phyloP scores from a whole-genome alignment of 1,140 invertebrate genomes.

The Gryllus bimaculatus region DNA sequence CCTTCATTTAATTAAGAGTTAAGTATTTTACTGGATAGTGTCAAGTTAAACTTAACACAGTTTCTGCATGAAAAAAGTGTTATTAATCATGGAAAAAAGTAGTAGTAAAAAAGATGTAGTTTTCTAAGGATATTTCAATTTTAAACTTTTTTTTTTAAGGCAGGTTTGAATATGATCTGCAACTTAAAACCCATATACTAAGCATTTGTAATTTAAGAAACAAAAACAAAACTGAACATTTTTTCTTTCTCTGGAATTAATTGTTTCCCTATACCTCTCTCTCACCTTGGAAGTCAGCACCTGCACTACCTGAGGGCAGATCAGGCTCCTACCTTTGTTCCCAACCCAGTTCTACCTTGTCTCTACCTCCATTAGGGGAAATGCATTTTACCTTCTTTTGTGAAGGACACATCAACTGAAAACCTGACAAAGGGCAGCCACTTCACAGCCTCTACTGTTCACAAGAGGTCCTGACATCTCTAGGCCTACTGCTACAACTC shows the following conservation, averaged over 20 bases:
- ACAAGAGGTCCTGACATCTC: not conserved
- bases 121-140: too few species aligned
- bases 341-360: slow-evolving; percentile 15
- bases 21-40: too few species aligned
- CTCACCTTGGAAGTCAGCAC: slow-evolving; percentile 6
- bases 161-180: too few species aligned
- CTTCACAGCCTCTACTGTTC: not conserved
- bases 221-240: too few species aligned
- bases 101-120: too few species aligned
- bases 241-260: slow-evolving; percentile 13
- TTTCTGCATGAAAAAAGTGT: too few species aligned
- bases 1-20: too few species aligned
- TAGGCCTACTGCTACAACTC: not conserved
- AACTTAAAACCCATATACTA: too few species aligned
- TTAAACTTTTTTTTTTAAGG: too few species aligned
- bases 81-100: too few species aligned
- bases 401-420: not conserved
- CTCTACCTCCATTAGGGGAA: slow-evolving; percentile 20
- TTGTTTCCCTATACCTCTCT: slow-evolving; percentile 15
- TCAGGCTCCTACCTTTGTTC: slow-evolving; percentile 18
- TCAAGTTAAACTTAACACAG: too few species aligned
- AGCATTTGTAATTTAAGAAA: too few species aligned
- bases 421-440: not conserved
- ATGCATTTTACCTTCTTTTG: not conserved
- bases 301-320: slow-evolving; percentile 12